Conservation (phyloP, 2,797 vertebrate species). For the Epinephelus awoara region DNA sequence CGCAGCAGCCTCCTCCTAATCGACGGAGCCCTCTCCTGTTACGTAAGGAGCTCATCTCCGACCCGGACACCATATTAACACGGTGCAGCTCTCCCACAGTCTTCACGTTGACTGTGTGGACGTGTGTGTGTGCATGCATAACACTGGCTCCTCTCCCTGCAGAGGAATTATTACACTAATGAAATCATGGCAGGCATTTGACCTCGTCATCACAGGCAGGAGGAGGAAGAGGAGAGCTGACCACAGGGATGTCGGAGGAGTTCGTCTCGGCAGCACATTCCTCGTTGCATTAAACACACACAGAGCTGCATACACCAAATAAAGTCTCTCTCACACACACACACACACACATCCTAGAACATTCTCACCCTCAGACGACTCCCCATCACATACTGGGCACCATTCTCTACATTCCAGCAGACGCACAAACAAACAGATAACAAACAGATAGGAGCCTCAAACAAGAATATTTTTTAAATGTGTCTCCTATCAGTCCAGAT, state of each 20-base stretch:
- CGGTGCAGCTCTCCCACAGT: conserved; percentile 55
- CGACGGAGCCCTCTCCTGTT: conserved; percentile 58
- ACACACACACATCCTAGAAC: conserved; percentile 54
- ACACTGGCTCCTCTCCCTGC: conserved; percentile 56
- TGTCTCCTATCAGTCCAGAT: conserved; percentile 31
- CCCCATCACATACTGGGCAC: conserved; percentile 40
- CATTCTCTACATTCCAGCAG: conserved; percentile 69
- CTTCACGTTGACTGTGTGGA: conserved; percentile 28
- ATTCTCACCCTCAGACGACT: conserved; percentile 61
- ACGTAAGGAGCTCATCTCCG: conserved; percentile 80
- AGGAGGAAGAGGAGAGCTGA: conserved; percentile 64
- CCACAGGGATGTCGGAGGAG: conserved; percentile 67
- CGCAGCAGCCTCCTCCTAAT: conserved; percentile 62
- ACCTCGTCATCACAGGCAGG: conserved; percentile 73
- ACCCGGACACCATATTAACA: conserved; percentile 56
- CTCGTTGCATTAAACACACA: conserved; percentile 66
- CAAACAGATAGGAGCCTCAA: conserved; percentile 29
- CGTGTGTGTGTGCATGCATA: conserved; percentile 41
- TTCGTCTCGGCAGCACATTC: conserved; percentile 68
- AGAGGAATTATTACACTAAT: conserved; percentile 77
- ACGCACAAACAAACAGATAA: conserved; percentile 63
- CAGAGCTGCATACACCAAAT: conserved; percentile 35
- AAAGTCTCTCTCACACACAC: conserved; percentile 37
- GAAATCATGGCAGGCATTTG: conserved; percentile 82
- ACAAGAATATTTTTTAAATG: conserved; percentile 27